Evolutionary conservation across 2,888 invertebrate genomes (phyloP), one percentile per base, ranked within the genome.

Genomic region (Mylabris sibirica): DNA sequence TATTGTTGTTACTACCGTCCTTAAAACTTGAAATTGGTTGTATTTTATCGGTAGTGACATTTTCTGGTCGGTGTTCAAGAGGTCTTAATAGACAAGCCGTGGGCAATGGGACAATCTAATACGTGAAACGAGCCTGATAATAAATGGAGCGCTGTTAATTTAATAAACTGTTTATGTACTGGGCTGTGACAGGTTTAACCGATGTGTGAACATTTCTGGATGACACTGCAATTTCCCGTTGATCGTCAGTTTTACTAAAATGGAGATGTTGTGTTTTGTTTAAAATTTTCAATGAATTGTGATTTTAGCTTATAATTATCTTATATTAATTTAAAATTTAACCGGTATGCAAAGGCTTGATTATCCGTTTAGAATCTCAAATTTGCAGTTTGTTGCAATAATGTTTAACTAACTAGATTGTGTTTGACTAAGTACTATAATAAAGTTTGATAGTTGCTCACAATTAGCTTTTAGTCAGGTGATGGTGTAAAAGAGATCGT

Each of bases 401-500:
- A 3, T 30, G 30, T 30, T 30, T 30, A 30, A 30, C 30, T 30
- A 30, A 30, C 30, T 8, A 30, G 30, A 30, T 30, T 30, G 30
- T 30, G 30, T 30, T 30, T 30, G 30, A 30, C 30, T 30, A 30
- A 30, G 5, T 30, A 30, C 30, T 4, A 30, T 30, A 30, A 30
- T 30, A 30, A 30, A 30, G 30, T 30, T 30, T 30, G 30, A 30
- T 30, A 30, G 30, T 30, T 30, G 30, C 30, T 30, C 30, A 30
- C 41, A 41, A 41, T 41, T 14, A 41, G 41, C n/a, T 41, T 41
- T 41, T 41, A 41, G 41, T 41, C 41, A 53, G 53, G 64, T 68
- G 68, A 65, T 41, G 26, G 44, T 63, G 17, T 24, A 59, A 22
- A 41, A 44, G 59, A 60, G 60, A 53, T 65, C 66, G 68, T 68